Base-by-base conservation (phyloP, 2,888 invertebrate genomes). In the Boloria euphrosyne region DNA sequence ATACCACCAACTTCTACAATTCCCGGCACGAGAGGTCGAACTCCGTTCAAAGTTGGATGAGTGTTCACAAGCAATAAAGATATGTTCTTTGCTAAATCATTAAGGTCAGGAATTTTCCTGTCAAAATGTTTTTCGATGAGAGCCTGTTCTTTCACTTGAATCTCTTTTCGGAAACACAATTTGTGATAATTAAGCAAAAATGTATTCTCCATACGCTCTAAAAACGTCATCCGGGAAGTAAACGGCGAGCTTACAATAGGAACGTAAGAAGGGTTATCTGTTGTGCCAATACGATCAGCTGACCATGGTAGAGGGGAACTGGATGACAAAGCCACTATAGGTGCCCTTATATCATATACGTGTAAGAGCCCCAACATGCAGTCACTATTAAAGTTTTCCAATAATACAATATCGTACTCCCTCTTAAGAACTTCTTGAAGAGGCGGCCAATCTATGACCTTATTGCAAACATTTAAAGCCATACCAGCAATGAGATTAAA, bases 361-460 rank as follows among this genome's bases (percentile, higher is more conserved):
- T 95, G 90, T 0, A 92, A 90, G 60, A 95, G 81, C 0, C 94
- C 95, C 54, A 95, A 79, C 81, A 94, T 93, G 67, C 95, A 95
- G 73, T 95, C 95, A 46, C 94, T 93, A 71, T 93, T 94, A 72
- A 95, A 95, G 70, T 93, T 90, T 78, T 95, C 95, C 22, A 93
- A 87, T 10, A 95, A 78, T 13, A 95, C 81, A 13, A 95, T 75
- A 77, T 96, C 96, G 72, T 94, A 96, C 14, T 89, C 83, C 44
- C 80, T 80, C 68, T 84, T 80, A 71, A 92, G 67, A 13, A 82
- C 84, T 13, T 86, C 85, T 0, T 80, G 76, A 31, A 92, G 69
- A 2, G 90, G 85, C 7, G 81, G 82, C 73, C 84, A 86, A 46
- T 83, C 82, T 16, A 91, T 83, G 10, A 90, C 73, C 67, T 83